Percentiles rank a stretch among this genome's conserved stretches.
These are phyloP conservation scores for Zaprionus kolodkinae DNA, from an alignment of 1,140 invertebrate species.

Conservation along the genomic window DNA sequence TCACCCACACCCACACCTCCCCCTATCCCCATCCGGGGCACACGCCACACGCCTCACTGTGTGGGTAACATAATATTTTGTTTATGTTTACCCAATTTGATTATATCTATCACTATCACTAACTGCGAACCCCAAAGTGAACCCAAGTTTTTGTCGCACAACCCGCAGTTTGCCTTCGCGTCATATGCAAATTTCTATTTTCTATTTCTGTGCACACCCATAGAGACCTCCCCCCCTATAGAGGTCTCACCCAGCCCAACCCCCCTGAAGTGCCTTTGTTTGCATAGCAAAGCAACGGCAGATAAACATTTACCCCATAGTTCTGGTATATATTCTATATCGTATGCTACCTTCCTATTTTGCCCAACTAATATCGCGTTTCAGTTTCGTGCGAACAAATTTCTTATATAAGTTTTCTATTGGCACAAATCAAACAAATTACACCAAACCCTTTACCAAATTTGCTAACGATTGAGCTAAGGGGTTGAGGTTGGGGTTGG, in stretches of 20 bases:
- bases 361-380: not conserved
- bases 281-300: not conserved
- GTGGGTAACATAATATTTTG: constrained; percentile 74
- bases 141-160: constrained; percentile 23
- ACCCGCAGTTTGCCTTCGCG: constrained; percentile 17
- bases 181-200: constrained; percentile 34
- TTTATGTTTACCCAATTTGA: constrained; percentile 76
- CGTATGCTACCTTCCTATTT: not conserved
- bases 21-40: not conserved
- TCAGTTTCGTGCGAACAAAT: not conserved
- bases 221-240: not conserved
- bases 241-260: not conserved
- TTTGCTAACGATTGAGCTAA: not conserved
- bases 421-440: constrained; percentile 6
- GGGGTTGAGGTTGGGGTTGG: not conserved
- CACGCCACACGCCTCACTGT: constrained; percentile 27
- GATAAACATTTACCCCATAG: not conserved
- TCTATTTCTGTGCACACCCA: constrained; percentile 5
- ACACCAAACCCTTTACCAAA: not conserved
- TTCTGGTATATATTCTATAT: not conserved
- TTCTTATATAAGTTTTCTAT: constrained; percentile 4
- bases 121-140: constrained; percentile 10
- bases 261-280: not conserved
- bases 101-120: constrained; percentile 73
- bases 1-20: not conserved